Conservation (phyloP, 2,113 vertebrate genomes). For the Pteronura brasiliensis region DNA sequence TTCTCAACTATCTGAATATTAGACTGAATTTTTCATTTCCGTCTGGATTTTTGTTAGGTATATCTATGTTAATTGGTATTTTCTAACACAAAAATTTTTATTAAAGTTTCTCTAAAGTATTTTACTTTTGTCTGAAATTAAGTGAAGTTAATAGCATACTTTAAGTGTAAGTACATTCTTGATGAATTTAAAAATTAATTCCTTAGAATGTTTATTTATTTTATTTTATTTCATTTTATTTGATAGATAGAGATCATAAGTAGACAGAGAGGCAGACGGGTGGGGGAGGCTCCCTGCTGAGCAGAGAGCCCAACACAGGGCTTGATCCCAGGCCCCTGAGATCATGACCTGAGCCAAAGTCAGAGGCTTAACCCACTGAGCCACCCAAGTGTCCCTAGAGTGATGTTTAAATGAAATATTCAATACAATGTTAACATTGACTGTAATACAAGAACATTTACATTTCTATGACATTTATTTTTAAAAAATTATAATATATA, state of each 20-base stretch:
- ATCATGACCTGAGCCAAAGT: no score
- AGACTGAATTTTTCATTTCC: not conserved
- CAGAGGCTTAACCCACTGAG: no score
- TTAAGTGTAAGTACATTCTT: not conserved
- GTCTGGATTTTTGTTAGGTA: not conserved
- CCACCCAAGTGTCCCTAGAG: not conserved
- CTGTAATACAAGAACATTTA: not conserved
- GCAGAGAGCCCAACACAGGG: no score
- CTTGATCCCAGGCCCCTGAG: no score
- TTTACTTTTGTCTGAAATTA: not conserved
- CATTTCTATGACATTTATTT: not conserved
- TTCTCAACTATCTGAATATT: not conserved
- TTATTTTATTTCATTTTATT: no score
- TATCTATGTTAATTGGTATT: not conserved
- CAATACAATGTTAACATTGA: not conserved
- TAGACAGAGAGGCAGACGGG: no score
- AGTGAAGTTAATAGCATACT: not conserved
- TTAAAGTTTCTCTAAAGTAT: not conserved
- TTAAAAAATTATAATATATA: not conserved
- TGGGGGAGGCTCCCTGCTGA: no score
- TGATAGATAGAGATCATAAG: no score
- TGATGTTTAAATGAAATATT: not conserved
- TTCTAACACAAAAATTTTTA: not conserved
- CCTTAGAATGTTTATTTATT: not conserved
- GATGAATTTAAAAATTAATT: not conserved